Evolutionary conservation across 2,113 vertebrate genomes (phyloP).

Genomic region (Malurus elegans): DNA sequence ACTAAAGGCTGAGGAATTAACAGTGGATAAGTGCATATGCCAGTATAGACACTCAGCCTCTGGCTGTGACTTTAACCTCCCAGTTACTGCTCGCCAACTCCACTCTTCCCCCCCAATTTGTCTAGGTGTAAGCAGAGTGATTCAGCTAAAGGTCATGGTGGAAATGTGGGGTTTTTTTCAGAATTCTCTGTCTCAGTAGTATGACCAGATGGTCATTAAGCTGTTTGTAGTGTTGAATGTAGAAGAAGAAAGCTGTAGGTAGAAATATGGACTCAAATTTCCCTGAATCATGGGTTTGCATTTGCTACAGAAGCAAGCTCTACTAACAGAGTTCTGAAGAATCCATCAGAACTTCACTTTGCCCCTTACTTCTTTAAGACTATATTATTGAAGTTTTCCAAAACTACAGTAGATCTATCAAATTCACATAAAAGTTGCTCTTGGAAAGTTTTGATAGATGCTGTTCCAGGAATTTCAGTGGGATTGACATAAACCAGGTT

Average conservation of each 20-base stretch:
- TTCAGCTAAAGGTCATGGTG: not conserved
- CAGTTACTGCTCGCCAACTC: not conserved
- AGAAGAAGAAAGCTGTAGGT: not conserved
- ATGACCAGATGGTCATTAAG: not conserved
- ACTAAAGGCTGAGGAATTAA: not conserved
- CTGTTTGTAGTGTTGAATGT: not conserved
- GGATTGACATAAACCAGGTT: not conserved
- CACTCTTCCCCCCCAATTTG: not conserved
- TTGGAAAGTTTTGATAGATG: not conserved
- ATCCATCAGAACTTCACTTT: not conserved
- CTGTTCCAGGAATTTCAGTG: not conserved
- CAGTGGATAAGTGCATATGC: accelerated
- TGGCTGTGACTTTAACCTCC: not conserved
- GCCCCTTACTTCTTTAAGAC: not conserved
- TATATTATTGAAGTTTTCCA: not conserved
- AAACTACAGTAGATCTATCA: not conserved
- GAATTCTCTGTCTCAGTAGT: not conserved
- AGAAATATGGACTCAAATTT: not conserved
- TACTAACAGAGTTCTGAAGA: not conserved
- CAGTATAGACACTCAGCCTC: not conserved
- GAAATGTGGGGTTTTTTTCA: not conserved
- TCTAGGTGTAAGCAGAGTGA: not conserved
- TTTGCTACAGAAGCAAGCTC: not conserved
- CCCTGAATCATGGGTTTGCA: accelerated
- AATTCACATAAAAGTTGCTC: not conserved